Evolutionary conservation across 2,888 invertebrate genomes (phyloP).

Genomic region (Synergus japonicus): DNA sequence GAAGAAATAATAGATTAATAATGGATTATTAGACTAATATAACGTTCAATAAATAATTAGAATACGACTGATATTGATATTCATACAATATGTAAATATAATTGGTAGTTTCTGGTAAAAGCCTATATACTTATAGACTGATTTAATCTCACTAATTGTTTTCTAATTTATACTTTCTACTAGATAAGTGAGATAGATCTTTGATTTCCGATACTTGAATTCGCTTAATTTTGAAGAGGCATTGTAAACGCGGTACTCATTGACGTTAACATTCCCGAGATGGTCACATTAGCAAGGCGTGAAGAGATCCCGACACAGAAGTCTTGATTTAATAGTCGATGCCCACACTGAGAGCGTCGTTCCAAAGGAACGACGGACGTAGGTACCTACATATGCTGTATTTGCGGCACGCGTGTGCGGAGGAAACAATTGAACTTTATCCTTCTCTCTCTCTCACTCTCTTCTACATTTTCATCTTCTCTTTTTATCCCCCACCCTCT

Average conservation of each 20-base stretch:
- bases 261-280: slow-evolving; percentile 61
- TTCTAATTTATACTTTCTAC: neutral
- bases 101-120: slow-evolving; percentile 2
- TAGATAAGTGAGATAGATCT: neutral
- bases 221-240: neutral
- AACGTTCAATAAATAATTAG: slow-evolving; percentile 16
- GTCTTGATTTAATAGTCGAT: slow-evolving; percentile 76
- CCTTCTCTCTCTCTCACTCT: slow-evolving; percentile 44
- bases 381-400: slow-evolving; percentile 66
- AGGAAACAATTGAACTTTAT: slow-evolving; percentile 75
- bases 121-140: neutral
- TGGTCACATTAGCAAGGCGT: slow-evolving; percentile 71
- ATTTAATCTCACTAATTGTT: neutral
- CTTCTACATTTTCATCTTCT: slow-evolving; percentile 52
- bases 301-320: slow-evolving; percentile 73
- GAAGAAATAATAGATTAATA: neutral
- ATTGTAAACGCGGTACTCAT: slow-evolving; percentile 13
- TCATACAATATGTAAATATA: slow-evolving; percentile 10
- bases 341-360: slow-evolving; percentile 69
- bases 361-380: slow-evolving; percentile 59
- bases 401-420: slow-evolving; percentile 74
- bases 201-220: neutral
- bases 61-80: neutral
- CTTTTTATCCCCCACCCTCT: slow-evolving; percentile 51
- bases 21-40: neutral